phyloP scores from a whole-genome alignment of 2,797 vertebrate genomes.

The Apogon talboti region DNA sequence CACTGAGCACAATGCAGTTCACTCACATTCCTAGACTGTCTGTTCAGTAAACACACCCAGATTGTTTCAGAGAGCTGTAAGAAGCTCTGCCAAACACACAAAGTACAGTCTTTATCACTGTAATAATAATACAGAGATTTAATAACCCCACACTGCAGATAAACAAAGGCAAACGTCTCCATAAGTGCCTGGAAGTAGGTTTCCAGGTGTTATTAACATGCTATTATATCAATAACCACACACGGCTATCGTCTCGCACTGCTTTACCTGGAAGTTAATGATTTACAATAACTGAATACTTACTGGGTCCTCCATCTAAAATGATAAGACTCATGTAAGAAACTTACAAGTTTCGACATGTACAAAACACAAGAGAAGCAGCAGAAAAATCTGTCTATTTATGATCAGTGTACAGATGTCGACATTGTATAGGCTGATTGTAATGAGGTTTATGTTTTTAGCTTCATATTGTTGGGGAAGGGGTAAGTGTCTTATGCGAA shows the following conservation, averaged over 20 bases:
- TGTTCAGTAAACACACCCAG: conserved; percentile 7
- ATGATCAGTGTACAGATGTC: neutral
- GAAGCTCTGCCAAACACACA: conserved; percentile 18
- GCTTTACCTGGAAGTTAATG: conserved; percentile 64
- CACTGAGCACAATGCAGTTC: conserved; percentile 49
- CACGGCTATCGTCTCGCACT: conserved; percentile 15
- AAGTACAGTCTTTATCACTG: neutral
- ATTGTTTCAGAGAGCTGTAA: conserved; percentile 10
- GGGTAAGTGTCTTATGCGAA: too few species aligned
- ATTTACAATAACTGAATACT: conserved; percentile 70
- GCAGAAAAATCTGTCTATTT: neutral
- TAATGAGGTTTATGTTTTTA: neutral
- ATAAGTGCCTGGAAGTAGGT: neutral
- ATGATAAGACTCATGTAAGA: conserved; percentile 49
- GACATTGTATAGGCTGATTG: neutral
- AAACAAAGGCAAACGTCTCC: conserved; percentile 27
- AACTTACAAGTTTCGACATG: conserved; percentile 27
- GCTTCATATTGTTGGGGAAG: neutral
- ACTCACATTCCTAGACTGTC: conserved; percentile 38
- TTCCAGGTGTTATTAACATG: conserved; percentile 54
- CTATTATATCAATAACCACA: conserved; percentile 44
- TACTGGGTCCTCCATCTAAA: conserved; percentile 78
- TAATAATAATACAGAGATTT: neutral
- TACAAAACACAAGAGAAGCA: neutral
- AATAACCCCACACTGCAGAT: conserved; percentile 36